Conservation (phyloP, 2,113 vertebrate species). For the Vulpes vulpes region DNA sequence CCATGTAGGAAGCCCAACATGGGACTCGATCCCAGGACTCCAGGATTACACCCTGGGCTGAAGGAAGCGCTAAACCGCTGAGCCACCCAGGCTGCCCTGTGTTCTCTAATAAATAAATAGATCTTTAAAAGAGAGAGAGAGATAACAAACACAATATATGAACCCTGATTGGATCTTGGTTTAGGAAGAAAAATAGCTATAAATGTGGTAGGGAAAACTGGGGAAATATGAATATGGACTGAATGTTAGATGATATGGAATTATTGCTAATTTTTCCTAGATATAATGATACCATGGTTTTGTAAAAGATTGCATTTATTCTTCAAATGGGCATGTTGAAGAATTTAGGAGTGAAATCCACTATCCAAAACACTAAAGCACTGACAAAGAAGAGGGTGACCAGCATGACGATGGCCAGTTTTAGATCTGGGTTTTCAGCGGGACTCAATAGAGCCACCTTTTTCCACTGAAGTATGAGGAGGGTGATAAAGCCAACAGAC, state of each 20-base stretch:
- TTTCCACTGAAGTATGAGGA: slow-evolving; percentile 98
- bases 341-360: slow-evolving; percentile 85
- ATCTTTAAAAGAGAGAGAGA: not conserved
- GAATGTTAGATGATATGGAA: not conserved
- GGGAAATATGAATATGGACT: not conserved
- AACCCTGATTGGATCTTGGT: not conserved
- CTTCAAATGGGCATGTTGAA: not conserved
- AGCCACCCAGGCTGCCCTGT: too few species aligned
- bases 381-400: slow-evolving; percentile 98
- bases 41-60: too few species aligned
- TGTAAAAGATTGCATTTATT: not conserved
- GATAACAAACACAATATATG: not conserved
- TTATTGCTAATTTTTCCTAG: not conserved
- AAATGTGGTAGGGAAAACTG: not conserved
- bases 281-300: not conserved
- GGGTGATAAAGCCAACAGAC: slow-evolving; percentile 95
- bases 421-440: slow-evolving; percentile 94
- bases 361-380: slow-evolving; percentile 99
- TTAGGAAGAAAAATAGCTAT: not conserved
- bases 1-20: too few species aligned
- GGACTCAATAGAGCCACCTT: slow-evolving; percentile 95
- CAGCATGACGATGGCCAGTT: slow-evolving; percentile 98
- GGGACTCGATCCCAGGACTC: too few species aligned
- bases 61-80: too few species aligned
- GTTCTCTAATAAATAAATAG: not conserved